Conservation (phyloP, 2,888 invertebrate genomes). For the Gastracanthus pulcherrimus region DNA sequence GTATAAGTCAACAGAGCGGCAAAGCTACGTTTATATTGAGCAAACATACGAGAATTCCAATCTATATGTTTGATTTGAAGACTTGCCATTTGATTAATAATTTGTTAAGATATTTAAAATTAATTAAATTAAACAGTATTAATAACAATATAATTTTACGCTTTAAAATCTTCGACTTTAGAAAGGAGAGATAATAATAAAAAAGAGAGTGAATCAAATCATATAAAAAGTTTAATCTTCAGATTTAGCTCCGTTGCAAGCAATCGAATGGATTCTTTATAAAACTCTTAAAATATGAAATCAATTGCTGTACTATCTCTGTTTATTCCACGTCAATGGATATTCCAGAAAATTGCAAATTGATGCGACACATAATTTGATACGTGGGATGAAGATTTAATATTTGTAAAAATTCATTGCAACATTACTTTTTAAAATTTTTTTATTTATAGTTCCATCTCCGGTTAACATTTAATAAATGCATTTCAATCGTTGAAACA, state of each 20-base stretch:
- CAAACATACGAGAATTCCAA: slow-evolving; percentile 2
- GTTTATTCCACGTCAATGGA: neutral
- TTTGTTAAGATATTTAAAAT: no score
- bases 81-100: neutral
- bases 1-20: neutral
- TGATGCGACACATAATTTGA: neutral
- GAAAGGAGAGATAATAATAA: no score
- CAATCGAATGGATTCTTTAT: neutral
- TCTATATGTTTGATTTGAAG: neutral
- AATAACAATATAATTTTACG: no score
- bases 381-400: neutral
- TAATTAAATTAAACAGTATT: no score
- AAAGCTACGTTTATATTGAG: neutral
- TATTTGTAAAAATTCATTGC: neutral
- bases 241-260: neutral
- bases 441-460: no score
- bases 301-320: no score
- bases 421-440: neutral
- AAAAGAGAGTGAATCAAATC: no score
- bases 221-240: neutral
- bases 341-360: slow-evolving; percentile 7
- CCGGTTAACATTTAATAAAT: no score
- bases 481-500: no score
- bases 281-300: slow-evolving; percentile 21
- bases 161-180: no score